Base-by-base conservation (phyloP, 1,140 invertebrate species). In the Heterodera schachtii region DNA sequence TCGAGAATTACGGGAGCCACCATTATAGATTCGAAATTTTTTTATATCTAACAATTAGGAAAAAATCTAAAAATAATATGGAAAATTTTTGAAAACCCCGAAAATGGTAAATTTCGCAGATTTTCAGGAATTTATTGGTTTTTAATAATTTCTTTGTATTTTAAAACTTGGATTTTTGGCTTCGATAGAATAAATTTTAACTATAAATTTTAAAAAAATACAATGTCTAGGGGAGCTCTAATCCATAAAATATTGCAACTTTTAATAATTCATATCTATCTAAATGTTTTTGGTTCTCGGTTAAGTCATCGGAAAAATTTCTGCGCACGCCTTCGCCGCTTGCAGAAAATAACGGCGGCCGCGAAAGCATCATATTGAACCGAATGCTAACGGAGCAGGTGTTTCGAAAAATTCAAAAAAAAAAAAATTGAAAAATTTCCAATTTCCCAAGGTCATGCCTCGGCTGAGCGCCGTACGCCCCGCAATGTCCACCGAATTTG, bases 371-470 rank as follows among this genome's bases (percentile, higher is more conserved):
- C 31, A 88, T 84, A 64, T 75, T 88, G 43, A 80, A 81, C 19
- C 81, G 79, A 9, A 69, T 90, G 13, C 79, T 88, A 11, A 84
- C 64, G 41, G 87, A 88, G 49, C 86, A 88, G 75, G 87, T 88
- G 70, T 79, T 21, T 31, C 19, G 71, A 78, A 75, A 75, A 13
- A 43, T n/a, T 75, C 3, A 0, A n/a, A 41, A 47, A 46, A 47
- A 46, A 60, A 31, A 78, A 1, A n/a, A 31, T 77, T 83, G 57
- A 41, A 67, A 43, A 19, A 87, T 81, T 52, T 89, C 13, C n/a
- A 60, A 31, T 31, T 31, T 43, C 49, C 88, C 60, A 81, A 90
- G 44, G 57, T 88, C 13, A 89, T 88, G 70, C 79, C 85, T 19
- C 84, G 82, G n/a, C 21, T 80, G 6, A 80, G 47, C 66, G 64